A percentile compares a stretch with the other conserved stretches of the same genome.
Conservation (phyloP, 1,140 invertebrate genomes). For the Amphibalanus amphitrite region DNA sequence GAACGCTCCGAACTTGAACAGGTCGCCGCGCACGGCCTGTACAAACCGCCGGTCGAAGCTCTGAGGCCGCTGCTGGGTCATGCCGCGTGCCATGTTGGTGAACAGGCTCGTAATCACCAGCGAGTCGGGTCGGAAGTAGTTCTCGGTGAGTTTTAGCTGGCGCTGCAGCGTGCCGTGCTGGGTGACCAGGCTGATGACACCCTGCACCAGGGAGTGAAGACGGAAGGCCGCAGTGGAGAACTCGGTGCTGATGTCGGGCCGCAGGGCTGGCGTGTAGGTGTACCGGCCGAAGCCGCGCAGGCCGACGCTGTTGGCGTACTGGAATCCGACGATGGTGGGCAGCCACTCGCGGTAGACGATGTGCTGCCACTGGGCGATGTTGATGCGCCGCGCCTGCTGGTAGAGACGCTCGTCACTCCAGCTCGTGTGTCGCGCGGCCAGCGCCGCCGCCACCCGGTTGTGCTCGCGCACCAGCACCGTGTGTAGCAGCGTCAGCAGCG, state of each 20-base stretch:
- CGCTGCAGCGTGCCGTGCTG: no score
- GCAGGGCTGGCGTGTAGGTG: conserved; percentile 8
- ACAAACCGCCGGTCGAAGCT: conserved; percentile 8
- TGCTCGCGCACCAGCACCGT: no score
- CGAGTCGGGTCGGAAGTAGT: no score
- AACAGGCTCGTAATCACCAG: not conserved
- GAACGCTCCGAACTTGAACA: conserved; percentile 11
- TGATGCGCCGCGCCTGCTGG: conserved; percentile 20
- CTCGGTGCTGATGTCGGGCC: conserved; percentile 21
- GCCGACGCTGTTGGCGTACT: not conserved
- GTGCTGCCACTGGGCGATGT: conserved; percentile 26
- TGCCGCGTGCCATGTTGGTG: conserved; percentile 7
- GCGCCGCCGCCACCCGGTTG: conserved; percentile 6
- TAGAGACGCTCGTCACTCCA: conserved; percentile 30
- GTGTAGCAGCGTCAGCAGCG: conserved; percentile 40
- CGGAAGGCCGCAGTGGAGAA: conserved; percentile 12
- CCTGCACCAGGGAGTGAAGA: not conserved
- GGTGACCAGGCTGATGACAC: no score
- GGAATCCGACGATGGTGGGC: conserved; percentile 15
- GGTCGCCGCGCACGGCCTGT: conserved; percentile 8
- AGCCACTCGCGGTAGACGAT: conserved; percentile 28
- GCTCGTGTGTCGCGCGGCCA: not conserved
- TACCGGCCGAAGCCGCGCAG: not conserved
- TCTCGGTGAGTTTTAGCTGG: no score
- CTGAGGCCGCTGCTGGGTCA: conserved; percentile 8